phyloP scores from a whole-genome alignment of 1,140 invertebrate genomes.

The Drosophila repleta region DNA sequence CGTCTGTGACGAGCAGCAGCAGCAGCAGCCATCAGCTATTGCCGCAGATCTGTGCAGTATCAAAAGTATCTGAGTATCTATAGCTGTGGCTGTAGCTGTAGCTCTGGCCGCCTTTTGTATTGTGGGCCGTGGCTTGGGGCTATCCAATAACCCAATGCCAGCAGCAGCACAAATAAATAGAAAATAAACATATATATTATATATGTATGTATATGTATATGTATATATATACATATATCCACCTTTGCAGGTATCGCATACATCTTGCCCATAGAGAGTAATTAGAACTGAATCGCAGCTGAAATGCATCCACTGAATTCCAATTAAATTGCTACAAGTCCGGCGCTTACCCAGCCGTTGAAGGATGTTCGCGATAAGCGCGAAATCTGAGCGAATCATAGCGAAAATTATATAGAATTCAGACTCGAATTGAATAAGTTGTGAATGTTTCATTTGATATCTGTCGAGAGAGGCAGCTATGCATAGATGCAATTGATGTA shows the following conservation, averaged over 20 bases:
- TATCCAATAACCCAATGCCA: conserved; percentile 45
- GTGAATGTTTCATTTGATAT: neutral
- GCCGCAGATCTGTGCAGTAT: conserved; percentile 20
- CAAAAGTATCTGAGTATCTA: conserved; percentile 25
- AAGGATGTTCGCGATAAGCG: conserved; percentile 51
- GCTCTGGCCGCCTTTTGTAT: conserved; percentile 26
- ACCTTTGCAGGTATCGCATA: conserved; percentile 48
- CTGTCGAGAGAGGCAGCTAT: neutral
- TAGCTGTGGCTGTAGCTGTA: conserved; percentile 11
- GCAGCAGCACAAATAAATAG: conserved; percentile 3
- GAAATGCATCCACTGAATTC: conserved; percentile 75
- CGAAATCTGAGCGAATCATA: conserved; percentile 54
- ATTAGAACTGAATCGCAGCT: conserved; percentile 70
- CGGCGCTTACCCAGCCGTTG: conserved; percentile 64
- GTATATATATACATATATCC: neutral
- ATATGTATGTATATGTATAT: neutral
- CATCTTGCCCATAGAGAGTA: conserved; percentile 44
- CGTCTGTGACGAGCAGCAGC: conserved; percentile 25
- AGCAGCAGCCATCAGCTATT: conserved; percentile 16
- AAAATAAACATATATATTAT: neutral
- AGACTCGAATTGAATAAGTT: neutral
- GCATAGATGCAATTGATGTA: too few relatives aligned
- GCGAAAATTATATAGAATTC: neutral
- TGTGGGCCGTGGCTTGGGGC: conserved; percentile 17
- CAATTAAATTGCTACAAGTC: conserved; percentile 55